Conservation (phyloP, 2,113 vertebrate genomes). For the Podarcis muralis region DNA sequence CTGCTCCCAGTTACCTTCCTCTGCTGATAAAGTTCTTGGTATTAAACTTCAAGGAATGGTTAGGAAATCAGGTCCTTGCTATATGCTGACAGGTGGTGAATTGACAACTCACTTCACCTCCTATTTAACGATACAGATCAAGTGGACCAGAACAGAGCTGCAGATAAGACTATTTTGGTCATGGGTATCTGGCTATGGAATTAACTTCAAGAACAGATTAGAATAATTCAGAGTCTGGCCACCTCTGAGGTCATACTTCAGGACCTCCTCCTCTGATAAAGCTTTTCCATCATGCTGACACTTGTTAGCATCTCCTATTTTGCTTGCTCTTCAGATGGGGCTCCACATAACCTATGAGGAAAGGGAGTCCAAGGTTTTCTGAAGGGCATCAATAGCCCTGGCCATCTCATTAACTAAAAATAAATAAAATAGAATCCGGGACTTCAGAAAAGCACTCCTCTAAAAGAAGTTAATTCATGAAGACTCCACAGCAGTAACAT, state of each 20-base stretch:
- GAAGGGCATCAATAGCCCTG: constrained; percentile 59
- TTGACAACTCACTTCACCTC: background rate
- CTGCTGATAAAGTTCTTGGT: background rate
- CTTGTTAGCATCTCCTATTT: constrained; percentile 52
- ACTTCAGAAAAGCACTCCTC: constrained; percentile 43
- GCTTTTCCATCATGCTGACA: constrained; percentile 56
- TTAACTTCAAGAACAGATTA: constrained; percentile 33
- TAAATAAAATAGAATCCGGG: constrained; percentile 14
- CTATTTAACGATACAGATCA: constrained; percentile 6
- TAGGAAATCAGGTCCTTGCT: background rate
- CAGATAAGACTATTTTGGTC: constrained; percentile 22
- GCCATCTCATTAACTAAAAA: constrained; percentile 58
- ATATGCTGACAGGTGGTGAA: background rate
- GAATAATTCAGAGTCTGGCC: constrained; percentile 42
- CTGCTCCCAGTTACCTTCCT: background rate
- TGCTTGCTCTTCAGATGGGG: constrained; percentile 49
- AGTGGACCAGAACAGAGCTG: background rate
- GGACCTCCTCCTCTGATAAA: constrained; percentile 39
- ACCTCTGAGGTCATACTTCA: constrained; percentile 6
- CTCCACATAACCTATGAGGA: constrained; percentile 30
- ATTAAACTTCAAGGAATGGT: background rate
- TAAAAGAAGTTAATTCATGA: constrained; percentile 13
- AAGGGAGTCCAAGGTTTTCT: constrained; percentile 42
- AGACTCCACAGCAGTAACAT: constrained; percentile 27
- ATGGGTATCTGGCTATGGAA: constrained; percentile 27